A percentile compares a stretch with the other conserved stretches of the same genome.
phyloP scores from a whole-genome alignment of 2,113 vertebrate genomes.

The Embiotoca jacksoni region DNA sequence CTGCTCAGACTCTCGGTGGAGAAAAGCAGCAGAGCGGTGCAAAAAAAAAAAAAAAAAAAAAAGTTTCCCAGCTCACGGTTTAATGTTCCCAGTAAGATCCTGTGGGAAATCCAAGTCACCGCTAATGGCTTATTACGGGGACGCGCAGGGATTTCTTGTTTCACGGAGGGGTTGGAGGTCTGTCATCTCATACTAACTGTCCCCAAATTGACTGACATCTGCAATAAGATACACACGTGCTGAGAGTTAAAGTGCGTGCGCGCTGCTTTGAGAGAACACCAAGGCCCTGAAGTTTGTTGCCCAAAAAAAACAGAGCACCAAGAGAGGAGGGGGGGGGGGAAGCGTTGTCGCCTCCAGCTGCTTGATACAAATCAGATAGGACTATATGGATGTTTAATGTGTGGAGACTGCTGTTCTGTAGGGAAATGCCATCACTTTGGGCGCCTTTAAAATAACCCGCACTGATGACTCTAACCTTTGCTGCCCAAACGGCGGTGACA shows the following conservation, averaged over 20 bases:
- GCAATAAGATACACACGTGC: constrained; percentile 21
- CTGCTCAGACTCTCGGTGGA: constrained; percentile 3
- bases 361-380: constrained; percentile 38
- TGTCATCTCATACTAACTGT: constrained; percentile 61
- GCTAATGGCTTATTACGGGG: constrained; percentile 56
- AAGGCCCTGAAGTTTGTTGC: constrained; percentile 41
- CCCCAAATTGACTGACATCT: constrained; percentile 45
- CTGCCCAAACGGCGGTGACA: constrained; percentile 65
- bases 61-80: constrained; percentile 21
- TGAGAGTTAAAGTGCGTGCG: constrained; percentile 12
- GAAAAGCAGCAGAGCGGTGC: neutral
- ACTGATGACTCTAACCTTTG: constrained; percentile 72
- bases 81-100: constrained; percentile 55
- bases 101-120: constrained; percentile 61
- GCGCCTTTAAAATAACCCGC: constrained; percentile 59
- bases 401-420: constrained; percentile 17
- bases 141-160: constrained; percentile 49
- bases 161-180: constrained; percentile 44
- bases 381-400: constrained; percentile 22
- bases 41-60: neutral
- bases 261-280: constrained; percentile 1
- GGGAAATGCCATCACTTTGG: neutral
- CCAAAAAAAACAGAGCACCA: neutral
- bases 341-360: constrained; percentile 15
- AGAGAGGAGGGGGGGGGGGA: neutral